phyloP scores from a whole-genome alignment of 2,888 invertebrate genomes.

The Drosophila dives region DNA sequence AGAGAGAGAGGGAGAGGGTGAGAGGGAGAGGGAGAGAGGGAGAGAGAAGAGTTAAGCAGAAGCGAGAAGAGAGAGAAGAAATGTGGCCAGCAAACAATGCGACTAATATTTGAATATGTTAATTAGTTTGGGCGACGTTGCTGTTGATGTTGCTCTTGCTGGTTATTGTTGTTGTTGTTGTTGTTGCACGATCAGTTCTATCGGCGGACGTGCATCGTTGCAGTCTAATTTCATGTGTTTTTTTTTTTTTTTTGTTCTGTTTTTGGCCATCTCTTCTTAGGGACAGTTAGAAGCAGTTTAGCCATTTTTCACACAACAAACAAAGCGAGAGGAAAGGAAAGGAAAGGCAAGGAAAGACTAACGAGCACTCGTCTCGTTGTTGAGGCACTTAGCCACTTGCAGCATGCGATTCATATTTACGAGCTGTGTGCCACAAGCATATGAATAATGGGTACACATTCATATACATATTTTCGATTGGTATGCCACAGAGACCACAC shows the following conservation, averaged over 20 bases:
- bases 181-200: conserved; percentile 76
- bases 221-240: conserved; percentile 81
- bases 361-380: conserved; percentile 48
- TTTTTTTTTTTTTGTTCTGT: not conserved
- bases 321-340: not conserved
- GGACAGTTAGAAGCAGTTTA: conserved; percentile 60
- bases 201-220: conserved; percentile 75
- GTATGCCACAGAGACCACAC: conserved; percentile 54
- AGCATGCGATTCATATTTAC: conserved; percentile 73
- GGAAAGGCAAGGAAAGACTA: conserved; percentile 55
- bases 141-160: conserved; percentile 12
- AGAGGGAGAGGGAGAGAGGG: not conserved
- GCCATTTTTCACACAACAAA: conserved; percentile 22
- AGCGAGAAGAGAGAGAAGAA: not conserved
- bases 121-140: conserved; percentile 65
- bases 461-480: conserved; percentile 62
- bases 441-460: conserved; percentile 16
- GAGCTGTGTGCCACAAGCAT: conserved; percentile 49
- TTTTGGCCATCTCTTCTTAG: conserved; percentile 63
- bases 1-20: not conserved
- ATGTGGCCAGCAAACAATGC: conserved; percentile 63
- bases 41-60: not conserved
- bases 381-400: conserved; percentile 49
- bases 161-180: conserved; percentile 19
- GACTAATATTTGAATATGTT: conserved; percentile 80